Base-by-base conservation (phyloP, 2,113 vertebrate species). In the Alethe diademata region DNA sequence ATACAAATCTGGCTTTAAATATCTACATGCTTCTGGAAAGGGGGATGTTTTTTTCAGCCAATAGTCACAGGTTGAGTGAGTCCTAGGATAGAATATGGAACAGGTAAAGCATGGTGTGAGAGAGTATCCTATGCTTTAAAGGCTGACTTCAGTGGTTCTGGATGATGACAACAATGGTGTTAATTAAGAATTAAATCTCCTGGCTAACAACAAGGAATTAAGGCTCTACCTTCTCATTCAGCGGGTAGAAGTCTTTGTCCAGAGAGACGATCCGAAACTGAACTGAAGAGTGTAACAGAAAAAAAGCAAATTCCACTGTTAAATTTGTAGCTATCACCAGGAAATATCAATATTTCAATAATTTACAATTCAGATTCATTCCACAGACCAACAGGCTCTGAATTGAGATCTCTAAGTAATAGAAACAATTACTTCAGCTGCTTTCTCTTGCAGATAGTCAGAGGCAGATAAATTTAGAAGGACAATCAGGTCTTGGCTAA, bases 191-290 rank as follows among this genome's bases (percentile, higher is more conserved):
- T 60, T 87, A 64, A 67, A n/a, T 45, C 19, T 70, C 12, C 33
- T 50, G n/a, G 40, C 56, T 82, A 92, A 20, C 36, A 84, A 45
- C 12, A 78, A 93, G 51, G n/a, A 92, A 86, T 78, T 74, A 57
- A 60, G 36, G 12, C 89, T 96, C 96, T 90, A 98, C 98, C 98
- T 96, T 85, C 58, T 98, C 97, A 70, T 97, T 95, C 80, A 96
- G 33, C 0, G 98, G 96, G 42, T 79, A 92, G 93, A 98, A 98
- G 35, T 95, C 91, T 78, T 97, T 97, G 85, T 98, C 94, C 97
- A 98, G 38, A 10, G 96, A 95, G 57, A 97, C 33, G 38, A 98
- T 84, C 79, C 97, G 97, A 89, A 98, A 98, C 13, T 97, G 92
- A 78, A 98, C 98, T 98, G 84, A 75, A 78, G 40, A 38, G 22